phyloP scores from a whole-genome alignment of 2,113 vertebrate species.

The Oncorhynchus nerka region DNA sequence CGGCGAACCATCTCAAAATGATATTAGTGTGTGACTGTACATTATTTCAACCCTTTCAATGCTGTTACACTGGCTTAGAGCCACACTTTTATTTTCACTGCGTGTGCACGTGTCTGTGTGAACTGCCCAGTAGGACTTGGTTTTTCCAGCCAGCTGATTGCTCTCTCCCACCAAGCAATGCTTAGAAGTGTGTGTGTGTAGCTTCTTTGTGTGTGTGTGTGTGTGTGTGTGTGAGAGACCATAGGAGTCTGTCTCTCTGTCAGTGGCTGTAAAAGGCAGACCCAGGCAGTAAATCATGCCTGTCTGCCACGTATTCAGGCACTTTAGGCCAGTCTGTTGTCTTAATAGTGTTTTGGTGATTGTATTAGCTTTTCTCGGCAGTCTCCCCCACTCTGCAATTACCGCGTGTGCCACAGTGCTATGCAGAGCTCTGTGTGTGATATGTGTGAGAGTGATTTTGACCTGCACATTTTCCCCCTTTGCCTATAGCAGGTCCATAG shows the following conservation, averaged over 20 bases:
- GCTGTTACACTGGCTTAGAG: not conserved
- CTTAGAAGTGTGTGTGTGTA: slow-evolving; percentile 11
- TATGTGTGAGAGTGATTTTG: not conserved
- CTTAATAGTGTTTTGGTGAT: slow-evolving; percentile 10
- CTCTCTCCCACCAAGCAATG: slow-evolving; percentile 33
- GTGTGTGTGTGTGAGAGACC: no score
- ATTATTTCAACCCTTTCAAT: not conserved
- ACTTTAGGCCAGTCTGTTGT: slow-evolving; percentile 18
- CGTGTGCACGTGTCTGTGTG: slow-evolving; percentile 4
- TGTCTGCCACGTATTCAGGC: slow-evolving; percentile 20
- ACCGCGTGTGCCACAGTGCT: slow-evolving; percentile 3
- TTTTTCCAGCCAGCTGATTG: slow-evolving; percentile 10
- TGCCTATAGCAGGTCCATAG: not conserved
- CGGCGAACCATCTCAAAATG: not conserved
- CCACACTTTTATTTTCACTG: slow-evolving; percentile 5
- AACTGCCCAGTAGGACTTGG: slow-evolving; percentile 9
- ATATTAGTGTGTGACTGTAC: not conserved
- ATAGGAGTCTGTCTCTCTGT: not conserved
- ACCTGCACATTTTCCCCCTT: not conserved
- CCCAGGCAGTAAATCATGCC: not conserved
- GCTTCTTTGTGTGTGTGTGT: not conserved
- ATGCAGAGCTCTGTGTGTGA: not conserved
- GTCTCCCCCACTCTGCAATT: slow-evolving; percentile 10
- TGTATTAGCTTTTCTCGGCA: slow-evolving; percentile 13
- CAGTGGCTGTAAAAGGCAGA: not conserved